phyloP scores from a whole-genome alignment of 2,888 invertebrate species.

The Scelioninae gen. 1 region DNA sequence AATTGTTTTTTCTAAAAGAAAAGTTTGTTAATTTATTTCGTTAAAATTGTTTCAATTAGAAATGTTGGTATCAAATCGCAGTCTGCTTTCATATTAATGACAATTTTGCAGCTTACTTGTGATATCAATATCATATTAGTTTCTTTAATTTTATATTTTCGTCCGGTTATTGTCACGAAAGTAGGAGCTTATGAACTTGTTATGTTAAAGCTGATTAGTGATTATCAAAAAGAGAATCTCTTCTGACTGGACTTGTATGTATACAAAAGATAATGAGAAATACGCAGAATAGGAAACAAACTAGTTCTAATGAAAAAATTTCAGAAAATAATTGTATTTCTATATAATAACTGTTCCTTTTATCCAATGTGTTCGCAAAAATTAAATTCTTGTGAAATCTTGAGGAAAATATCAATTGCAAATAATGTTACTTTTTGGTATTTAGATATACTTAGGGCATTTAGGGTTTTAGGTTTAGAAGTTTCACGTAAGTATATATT shows the following conservation, averaged over 20 bases:
- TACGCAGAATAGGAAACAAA: not conserved
- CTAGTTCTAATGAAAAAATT: not conserved
- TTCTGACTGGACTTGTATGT: not conserved
- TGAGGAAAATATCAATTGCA: not conserved
- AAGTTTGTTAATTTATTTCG: too few relatives aligned
- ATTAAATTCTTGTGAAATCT: not conserved
- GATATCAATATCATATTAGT: too few relatives aligned
- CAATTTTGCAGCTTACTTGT: slow-evolving; percentile 6
- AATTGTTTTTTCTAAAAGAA: too few relatives aligned
- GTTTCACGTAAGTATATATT: too few relatives aligned
- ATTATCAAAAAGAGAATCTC: not conserved
- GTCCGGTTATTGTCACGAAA: not conserved
- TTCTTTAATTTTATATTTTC: not conserved
- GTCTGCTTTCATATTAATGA: slow-evolving; percentile 4
- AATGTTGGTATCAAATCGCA: too few relatives aligned
- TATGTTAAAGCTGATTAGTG: not conserved
- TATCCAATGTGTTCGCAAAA: too few relatives aligned
- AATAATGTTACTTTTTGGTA: too few relatives aligned
- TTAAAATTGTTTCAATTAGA: too few relatives aligned
- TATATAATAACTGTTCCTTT: not conserved
- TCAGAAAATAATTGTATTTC: not conserved
- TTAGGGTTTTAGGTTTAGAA: too few relatives aligned
- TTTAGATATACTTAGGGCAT: too few relatives aligned
- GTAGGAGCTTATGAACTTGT: not conserved
- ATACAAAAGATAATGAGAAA: not conserved